phyloP scores from a whole-genome alignment of 2,888 invertebrate species.

The Syrista parreyssii region DNA sequence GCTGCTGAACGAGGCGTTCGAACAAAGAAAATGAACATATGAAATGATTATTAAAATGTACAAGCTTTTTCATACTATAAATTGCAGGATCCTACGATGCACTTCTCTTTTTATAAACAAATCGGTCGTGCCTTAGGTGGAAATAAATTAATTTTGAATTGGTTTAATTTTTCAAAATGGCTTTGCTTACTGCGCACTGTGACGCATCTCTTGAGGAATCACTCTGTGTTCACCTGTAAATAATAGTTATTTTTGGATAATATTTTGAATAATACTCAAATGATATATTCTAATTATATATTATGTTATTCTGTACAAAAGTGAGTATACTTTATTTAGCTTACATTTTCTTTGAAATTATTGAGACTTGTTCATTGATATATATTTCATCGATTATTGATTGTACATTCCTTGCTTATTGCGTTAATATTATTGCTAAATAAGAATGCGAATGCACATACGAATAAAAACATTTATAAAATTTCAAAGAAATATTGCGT shows the following conservation, averaged over 20 bases:
- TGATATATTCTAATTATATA: too few species aligned
- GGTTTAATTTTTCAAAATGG: background rate
- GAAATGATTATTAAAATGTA: background rate
- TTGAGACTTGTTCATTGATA: too few species aligned
- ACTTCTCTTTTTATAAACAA: background rate
- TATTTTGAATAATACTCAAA: background rate
- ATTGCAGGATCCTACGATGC: background rate
- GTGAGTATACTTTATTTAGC: too few species aligned
- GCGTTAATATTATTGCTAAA: too few species aligned
- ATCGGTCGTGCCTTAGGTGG: background rate
- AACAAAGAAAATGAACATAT: constrained; percentile 6
- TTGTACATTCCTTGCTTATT: too few species aligned
- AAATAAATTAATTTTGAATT: background rate
- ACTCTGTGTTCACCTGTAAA: background rate
- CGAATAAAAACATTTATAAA: too few species aligned
- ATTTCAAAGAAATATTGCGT: too few species aligned
- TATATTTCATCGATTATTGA: too few species aligned
- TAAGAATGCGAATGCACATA: too few species aligned
- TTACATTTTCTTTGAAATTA: too few species aligned
- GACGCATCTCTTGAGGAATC: too few species aligned
- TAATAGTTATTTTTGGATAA: background rate
- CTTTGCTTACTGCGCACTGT: background rate
- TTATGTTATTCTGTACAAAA: too few species aligned
- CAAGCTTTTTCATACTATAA: background rate
- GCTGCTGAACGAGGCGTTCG: constrained; percentile 6